Evolutionary conservation across 2,113 vertebrate genomes (phyloP).

Genomic region (Ochotona curzoniae): DNA sequence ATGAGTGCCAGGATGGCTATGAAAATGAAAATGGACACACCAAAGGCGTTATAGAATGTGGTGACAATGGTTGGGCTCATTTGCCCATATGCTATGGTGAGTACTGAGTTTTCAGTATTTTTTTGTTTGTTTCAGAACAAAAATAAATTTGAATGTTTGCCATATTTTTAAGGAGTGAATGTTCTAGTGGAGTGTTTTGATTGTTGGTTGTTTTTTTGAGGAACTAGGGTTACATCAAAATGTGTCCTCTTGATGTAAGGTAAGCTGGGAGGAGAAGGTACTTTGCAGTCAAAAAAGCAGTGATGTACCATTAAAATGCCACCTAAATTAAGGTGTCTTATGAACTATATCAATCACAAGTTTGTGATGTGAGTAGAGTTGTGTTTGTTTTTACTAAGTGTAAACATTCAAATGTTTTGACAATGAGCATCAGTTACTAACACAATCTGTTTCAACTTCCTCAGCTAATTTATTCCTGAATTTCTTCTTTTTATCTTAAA

Average conservation of each 20-base stretch:
- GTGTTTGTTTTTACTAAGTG: background rate
- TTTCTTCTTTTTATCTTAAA: background rate
- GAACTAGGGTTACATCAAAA: background rate
- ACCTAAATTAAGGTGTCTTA: background rate
- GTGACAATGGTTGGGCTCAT: slow-evolving; percentile 75
- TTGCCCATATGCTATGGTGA: slow-evolving; percentile 77
- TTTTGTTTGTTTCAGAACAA: background rate
- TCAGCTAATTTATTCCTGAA: background rate
- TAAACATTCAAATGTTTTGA: background rate
- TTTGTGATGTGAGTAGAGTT: background rate
- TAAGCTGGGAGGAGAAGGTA: background rate
- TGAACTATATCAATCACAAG: background rate
- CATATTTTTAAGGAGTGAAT: background rate
- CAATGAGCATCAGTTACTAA: background rate
- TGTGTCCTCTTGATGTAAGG: background rate
- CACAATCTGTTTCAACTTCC: background rate
- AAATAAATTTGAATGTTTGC: background rate
- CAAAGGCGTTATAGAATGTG: slow-evolving; percentile 69
- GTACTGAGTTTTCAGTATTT: background rate
- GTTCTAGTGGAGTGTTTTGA: background rate
- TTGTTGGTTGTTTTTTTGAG: background rate
- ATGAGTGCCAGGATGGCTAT: slow-evolving; percentile 80
- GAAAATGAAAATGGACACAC: slow-evolving; percentile 53
- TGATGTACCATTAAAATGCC: background rate
- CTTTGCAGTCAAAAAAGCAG: background rate